Base-by-base conservation (phyloP, 1,140 invertebrate genomes). In the Holotrichia oblita region DNA sequence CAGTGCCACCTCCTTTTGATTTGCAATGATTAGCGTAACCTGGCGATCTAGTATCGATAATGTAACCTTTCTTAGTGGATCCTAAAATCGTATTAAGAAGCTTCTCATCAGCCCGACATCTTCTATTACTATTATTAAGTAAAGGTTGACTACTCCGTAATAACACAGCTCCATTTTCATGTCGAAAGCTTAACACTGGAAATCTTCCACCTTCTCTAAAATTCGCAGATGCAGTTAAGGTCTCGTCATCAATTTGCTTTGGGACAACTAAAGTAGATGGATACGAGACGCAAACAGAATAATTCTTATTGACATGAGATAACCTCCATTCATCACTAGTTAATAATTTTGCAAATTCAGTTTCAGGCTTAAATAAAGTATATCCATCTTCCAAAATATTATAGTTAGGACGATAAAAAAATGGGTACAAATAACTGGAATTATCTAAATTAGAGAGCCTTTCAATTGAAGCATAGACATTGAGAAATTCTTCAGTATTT, bases 141-240 rank as follows among this genome's bases (percentile, higher is more conserved):
- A 99, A 85, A 0, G 98, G 98, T 85, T 99, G 98, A 83, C 96
- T 94, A 84, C 96, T 96, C 82, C 98, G 89, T 85, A 99, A 89
- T 79, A 99, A 88, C 20, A 97, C 93, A 79, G 97, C 95, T 85
- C 96, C 96, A 88, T 94, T 96, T 83, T 95, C 93, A 89, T 99
- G 98, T 83, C 95, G 93, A 87, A 99, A 99, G 85, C 96, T 97
- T 0, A 99, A 89, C 40, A 99, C 92, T 14, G 98, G 98, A 88
- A 99, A 99, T 80, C 98, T 89, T 34, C 97, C 97, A 41, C 94
- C 94, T 85, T 99, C 96, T 81, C 98, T 90, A 88, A 99, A 99
- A 61, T 89, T 90, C 6, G 97, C 94, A 34, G 97, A 94, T 14
- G 93, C 92, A 79, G 92, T 88, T 17, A 99, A 89, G 61, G 93